A percentile compares a stretch with the other conserved stretches of the same genome.
phyloP scores from a whole-genome alignment of 2,797 vertebrate genomes.

The Spinus olivaceus region DNA sequence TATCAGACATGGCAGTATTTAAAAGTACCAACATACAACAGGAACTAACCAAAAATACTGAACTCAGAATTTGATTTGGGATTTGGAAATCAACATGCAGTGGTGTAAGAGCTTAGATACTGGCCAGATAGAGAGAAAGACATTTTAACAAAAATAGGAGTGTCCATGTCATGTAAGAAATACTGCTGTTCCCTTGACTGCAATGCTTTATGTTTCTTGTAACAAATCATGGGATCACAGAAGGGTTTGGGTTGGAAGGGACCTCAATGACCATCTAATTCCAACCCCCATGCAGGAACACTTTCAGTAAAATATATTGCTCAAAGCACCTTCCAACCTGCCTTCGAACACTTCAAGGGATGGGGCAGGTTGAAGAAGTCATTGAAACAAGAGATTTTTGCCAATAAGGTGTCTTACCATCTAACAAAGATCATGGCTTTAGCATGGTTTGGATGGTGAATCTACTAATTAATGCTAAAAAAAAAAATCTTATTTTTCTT shows the following conservation, averaged over 20 bases:
- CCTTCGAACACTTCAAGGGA: background rate
- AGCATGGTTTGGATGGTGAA: background rate
- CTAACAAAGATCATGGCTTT: background rate
- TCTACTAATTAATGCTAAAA: background rate
- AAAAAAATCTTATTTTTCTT: background rate
- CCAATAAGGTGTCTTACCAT: background rate
- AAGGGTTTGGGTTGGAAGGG: background rate
- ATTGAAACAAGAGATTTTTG: background rate
- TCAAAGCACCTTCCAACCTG: background rate
- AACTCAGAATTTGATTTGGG: background rate
- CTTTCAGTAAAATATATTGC: too few species aligned
- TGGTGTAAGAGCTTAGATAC: background rate
- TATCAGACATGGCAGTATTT: background rate
- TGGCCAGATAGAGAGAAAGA: background rate
- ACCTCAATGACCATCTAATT: background rate
- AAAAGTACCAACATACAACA: background rate
- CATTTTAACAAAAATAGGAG: background rate
- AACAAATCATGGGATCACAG: background rate
- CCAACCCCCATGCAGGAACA: background rate
- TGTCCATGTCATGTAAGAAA: background rate
- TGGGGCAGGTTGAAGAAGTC: background rate
- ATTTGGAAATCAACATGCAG: background rate
- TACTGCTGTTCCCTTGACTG: background rate
- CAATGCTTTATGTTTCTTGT: background rate
- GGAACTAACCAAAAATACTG: background rate